phyloP scores from a whole-genome alignment of 2,888 invertebrate species.

The Meloe dianella region DNA sequence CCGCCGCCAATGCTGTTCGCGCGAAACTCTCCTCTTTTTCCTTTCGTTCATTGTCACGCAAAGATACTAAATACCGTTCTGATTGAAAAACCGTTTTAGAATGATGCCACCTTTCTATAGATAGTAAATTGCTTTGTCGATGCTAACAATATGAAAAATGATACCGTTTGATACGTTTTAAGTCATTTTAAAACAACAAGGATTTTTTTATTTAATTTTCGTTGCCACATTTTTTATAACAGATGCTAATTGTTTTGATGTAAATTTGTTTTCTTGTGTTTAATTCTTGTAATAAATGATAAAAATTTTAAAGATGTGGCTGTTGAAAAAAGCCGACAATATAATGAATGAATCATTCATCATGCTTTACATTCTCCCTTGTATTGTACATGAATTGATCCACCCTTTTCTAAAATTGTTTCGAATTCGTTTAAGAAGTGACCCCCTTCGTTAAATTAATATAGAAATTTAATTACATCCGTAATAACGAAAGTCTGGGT shows the following conservation, averaged over 20 bases:
- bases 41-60: slow-evolving; percentile 54
- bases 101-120: slow-evolving; percentile 53
- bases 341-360: slow-evolving; percentile 8
- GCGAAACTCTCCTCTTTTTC: slow-evolving; percentile 7
- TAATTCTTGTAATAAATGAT: slow-evolving; percentile 3
- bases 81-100: slow-evolving; percentile 58
- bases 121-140: slow-evolving; percentile 53
- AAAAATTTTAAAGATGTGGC: background rate
- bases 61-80: slow-evolving; percentile 58
- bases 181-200: background rate
- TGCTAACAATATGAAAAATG: background rate
- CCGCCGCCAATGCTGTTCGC: slow-evolving; percentile 15
- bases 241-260: slow-evolving; percentile 17
- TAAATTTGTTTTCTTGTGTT: slow-evolving; percentile 12
- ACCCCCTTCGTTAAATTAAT: slow-evolving; percentile 54
- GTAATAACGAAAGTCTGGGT: slow-evolving; percentile 53
- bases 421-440: slow-evolving; percentile 35
- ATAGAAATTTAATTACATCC: slow-evolving; percentile 58
- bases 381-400: slow-evolving; percentile 1
- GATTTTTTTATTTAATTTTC: slow-evolving; percentile 17
- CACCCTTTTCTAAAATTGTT: slow-evolving; percentile 2
- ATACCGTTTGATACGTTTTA: background rate
- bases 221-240: slow-evolving; percentile 1
- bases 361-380: slow-evolving; percentile 5
- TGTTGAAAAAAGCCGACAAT: slow-evolving; percentile 1